Base-by-base conservation (phyloP, 2,888 invertebrate species). In the Masnerella sp. region DNA sequence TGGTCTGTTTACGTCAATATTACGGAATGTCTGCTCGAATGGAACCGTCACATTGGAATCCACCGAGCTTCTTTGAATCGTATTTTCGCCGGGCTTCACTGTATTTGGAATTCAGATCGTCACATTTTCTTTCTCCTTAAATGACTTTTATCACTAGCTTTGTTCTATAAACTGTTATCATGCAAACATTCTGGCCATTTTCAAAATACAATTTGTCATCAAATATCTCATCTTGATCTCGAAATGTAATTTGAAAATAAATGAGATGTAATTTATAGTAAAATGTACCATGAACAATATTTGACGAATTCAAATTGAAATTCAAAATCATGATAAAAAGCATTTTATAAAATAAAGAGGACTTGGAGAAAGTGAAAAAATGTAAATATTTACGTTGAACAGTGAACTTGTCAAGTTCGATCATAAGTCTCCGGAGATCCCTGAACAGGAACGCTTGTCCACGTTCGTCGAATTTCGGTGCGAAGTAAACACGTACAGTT, bases 21-120 rank as follows among this genome's bases (percentile, higher is more conserved):
- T 91, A 7, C 93, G 91, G 92, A 95, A 96, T 0, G 94, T 94
- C 65, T 93, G 89, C 84, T 94, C 95, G 84, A 93, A 95, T 0
- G 95, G 95, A 82, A 95, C 94, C 7, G 95, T 95, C 9, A 96
- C 92, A 0, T 94, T 92, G 0, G 96, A 95, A 45, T 94, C 91
- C 0, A 87, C 84, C 3, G 95, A 95, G 14, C 88, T 86, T 9
- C 93, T 92, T 0, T 89, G 90, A 52, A 96, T 89, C 0, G 89
- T 91, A 82, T 93, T 94, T 73, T 88, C 88, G 2, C 94, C 94
- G 0, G 92, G 90, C 40, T 89, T 89, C 64, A 95, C 94, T 92
- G 87, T 1, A 43, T 25, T 40, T 62, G n/a, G 11, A 34, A 59
- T 61, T 47, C 25, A 58, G 47, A 56, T 47, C 8, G 28, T 38